Evolutionary conservation across 2,888 invertebrate genomes (phyloP).

Genomic region (Capitulum mitella): DNA sequence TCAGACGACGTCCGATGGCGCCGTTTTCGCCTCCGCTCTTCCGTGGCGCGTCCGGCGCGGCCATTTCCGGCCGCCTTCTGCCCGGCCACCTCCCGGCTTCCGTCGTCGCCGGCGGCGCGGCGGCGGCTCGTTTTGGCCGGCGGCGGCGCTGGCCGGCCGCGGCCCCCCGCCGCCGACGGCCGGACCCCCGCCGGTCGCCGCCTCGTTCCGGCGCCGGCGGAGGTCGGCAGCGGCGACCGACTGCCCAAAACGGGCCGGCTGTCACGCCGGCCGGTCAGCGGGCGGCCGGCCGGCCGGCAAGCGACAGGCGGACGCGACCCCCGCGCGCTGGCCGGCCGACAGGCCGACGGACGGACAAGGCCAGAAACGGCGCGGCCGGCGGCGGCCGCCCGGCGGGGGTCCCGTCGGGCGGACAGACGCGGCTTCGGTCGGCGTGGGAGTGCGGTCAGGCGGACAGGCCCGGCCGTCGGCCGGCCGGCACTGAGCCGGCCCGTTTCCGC

Average conservation of each 20-base stretch:
- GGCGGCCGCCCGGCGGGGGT: too few species aligned
- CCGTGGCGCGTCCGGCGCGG: constrained; percentile 3
- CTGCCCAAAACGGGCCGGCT: neutral
- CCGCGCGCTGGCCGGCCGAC: too few species aligned
- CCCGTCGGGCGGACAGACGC: too few species aligned
- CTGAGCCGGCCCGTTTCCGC: neutral
- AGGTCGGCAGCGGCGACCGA: neutral
- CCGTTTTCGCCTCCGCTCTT: neutral
- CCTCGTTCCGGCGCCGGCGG: neutral
- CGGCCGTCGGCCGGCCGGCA: neutral
- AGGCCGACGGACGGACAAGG: neutral
- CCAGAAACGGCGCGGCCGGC: neutral
- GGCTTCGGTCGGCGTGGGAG: neutral
- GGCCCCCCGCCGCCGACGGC: neutral
- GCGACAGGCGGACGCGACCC: neutral
- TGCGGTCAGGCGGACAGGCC: neutral
- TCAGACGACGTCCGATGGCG: neutral
- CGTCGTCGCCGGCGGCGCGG: constrained; percentile 1
- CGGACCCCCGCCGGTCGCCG: neutral
- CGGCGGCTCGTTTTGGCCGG: neutral
- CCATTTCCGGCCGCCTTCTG: constrained; percentile 7
- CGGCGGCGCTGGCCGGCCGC: neutral
- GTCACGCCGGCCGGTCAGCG: neutral
- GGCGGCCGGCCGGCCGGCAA: neutral
- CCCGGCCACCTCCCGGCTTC: neutral